Base-by-base conservation (phyloP, 2,888 invertebrate species). In the Thumatha senex region DNA sequence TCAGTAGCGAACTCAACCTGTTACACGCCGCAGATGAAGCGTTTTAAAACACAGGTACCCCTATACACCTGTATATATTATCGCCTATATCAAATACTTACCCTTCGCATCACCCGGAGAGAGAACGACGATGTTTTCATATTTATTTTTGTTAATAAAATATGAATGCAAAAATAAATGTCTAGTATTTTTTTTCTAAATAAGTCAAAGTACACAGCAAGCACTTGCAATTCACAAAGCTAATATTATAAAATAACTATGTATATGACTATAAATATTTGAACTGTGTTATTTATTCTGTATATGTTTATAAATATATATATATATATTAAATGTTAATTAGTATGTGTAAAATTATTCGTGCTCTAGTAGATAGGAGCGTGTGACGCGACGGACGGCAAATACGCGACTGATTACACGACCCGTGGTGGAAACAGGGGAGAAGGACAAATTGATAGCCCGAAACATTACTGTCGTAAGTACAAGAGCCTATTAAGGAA, bases 121-220 rank as follows among this genome's bases (percentile, higher is more conserved):
- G 95, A 95, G 80, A 95, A 95, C 75, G 95, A 95, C 44, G 95
- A 95, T 36, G 95, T 95, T 93, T 95, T 95, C 95, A 95, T 95
- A 76, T 92, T 94, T 85, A 85, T 83, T 79, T 81, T 80, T 64
- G 72, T 61, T 61, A 61, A 56, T 55, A 58, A 56, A 61, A 70
- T 74, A 63, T 63, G 46, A 52, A 59, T 48, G 46, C 44, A 52
- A 56, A 48, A 57, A 54, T 50, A 45, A 38, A 52, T 30, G 46
- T 52, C 40, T 13, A 29, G 18, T 54, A 46, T 47, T 38, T 33
- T 53, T 41, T 40, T 46, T 35, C 13, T 15, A 18, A n/a, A 31
- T 52, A 61, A 63, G 56, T 53, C 60, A 67, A 61, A 24, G 5
- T 62, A 54, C 40, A 56, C 56, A 30, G 47, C 48, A 56, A 66